Conservation (phyloP, 2,888 invertebrate genomes). For the Limnephilus marmoratus region DNA sequence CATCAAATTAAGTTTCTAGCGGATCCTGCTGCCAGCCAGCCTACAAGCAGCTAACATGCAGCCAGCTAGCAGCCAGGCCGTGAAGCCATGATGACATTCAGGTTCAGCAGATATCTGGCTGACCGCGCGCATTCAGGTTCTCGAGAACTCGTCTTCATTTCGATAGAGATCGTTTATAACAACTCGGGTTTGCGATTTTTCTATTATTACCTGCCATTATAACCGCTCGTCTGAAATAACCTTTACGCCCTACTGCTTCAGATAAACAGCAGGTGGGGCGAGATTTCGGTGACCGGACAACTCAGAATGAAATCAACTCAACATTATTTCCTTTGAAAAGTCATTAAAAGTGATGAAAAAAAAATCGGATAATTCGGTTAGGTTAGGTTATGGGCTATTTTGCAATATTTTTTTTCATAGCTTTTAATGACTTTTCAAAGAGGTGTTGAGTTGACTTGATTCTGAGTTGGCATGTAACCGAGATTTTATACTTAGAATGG, state of each 20-base stretch:
- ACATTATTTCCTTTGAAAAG: too few relatives aligned
- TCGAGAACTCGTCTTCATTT: conserved; percentile 36
- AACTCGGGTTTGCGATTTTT: conserved; percentile 14
- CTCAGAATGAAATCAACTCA: too few relatives aligned
- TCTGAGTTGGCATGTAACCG: too few relatives aligned
- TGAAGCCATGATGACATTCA: not conserved
- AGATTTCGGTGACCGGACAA: too few relatives aligned
- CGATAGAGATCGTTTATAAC: conserved; percentile 33
- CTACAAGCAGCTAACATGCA: not conserved
- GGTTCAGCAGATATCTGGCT: not conserved
- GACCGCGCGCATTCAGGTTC: conserved; percentile 30
- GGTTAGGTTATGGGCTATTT: too few relatives aligned
- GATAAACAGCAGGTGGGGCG: not conserved
- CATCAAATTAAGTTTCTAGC: conserved; percentile 50
- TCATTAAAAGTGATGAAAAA: too few relatives aligned
- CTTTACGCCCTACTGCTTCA: not conserved
- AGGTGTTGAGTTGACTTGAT: too few relatives aligned
- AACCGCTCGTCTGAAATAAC: not conserved
- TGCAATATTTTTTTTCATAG: too few relatives aligned
- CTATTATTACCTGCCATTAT: not conserved
- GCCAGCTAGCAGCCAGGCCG: not conserved
- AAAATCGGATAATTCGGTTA: too few relatives aligned
- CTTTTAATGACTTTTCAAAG: too few relatives aligned
- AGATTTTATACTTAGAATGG: conserved; percentile 38
- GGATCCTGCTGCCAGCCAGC: not conserved